A percentile compares a stretch with the other conserved stretches of the same genome.
phyloP scores from a whole-genome alignment of 2,888 invertebrate genomes.

The Mesorhabditis spiculigera region DNA sequence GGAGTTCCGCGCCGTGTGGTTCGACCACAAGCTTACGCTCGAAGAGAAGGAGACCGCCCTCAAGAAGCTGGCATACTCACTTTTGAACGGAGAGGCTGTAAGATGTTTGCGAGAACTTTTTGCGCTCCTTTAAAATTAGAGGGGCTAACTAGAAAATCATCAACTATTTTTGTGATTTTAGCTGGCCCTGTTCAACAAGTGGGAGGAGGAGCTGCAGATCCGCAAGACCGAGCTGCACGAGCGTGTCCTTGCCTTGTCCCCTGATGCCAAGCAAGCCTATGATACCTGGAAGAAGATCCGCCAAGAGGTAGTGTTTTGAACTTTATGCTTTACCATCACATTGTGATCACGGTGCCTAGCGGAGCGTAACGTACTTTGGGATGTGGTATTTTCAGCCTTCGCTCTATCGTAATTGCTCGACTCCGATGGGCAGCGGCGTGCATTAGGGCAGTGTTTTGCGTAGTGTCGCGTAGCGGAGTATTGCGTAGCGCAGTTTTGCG shows the following conservation, averaged over 20 bases:
- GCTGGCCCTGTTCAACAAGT: constrained; percentile 51
- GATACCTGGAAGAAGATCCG: constrained; percentile 50
- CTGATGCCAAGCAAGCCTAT: constrained; percentile 48
- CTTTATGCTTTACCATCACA: too few relatives aligned
- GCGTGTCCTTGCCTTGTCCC: constrained; percentile 41
- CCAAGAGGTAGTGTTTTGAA: constrained; percentile 26
- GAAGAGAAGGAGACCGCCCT: constrained; percentile 50
- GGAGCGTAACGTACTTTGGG: too few relatives aligned
- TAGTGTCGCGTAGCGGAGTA: too few relatives aligned
- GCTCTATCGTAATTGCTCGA: too few relatives aligned
- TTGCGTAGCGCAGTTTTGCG: too few relatives aligned
- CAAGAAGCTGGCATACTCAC: constrained; percentile 48
- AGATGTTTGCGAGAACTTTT: constrained; percentile 5
- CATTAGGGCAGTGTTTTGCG: too few relatives aligned
- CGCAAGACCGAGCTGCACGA: constrained; percentile 42
- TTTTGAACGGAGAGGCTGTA: constrained; percentile 49
- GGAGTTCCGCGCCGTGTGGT: constrained; percentile 52
- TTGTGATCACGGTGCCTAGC: too few relatives aligned
- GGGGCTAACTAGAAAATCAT: background rate
- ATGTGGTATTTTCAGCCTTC: too few relatives aligned
- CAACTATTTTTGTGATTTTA: constrained; percentile 18
- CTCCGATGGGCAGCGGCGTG: too few relatives aligned
- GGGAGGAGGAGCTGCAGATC: constrained; percentile 48
- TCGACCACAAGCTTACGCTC: constrained; percentile 42
- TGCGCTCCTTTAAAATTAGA: background rate